A percentile compares a stretch with the other conserved stretches of the same genome.
These are phyloP conservation scores for Volucella inflata DNA, from an alignment of 2,888 invertebrate genomes.

Conservation along the genomic window DNA sequence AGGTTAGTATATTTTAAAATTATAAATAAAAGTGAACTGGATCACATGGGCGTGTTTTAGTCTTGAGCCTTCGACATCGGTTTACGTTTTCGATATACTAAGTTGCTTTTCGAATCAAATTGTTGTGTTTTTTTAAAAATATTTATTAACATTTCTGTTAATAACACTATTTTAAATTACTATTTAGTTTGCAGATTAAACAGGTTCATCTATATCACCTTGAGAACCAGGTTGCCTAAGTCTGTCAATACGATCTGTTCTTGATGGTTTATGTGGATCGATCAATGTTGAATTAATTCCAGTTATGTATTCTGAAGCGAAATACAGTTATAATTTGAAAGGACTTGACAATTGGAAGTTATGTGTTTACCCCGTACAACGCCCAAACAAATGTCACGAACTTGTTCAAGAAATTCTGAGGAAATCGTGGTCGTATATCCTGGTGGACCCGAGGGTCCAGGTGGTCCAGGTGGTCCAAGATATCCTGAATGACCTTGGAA, in stretches of 20 bases:
- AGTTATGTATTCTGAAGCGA: slow-evolving; percentile 88
- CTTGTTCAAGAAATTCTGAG: slow-evolving; percentile 82
- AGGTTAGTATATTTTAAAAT: too few species aligned
- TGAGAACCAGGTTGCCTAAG: slow-evolving; percentile 87
- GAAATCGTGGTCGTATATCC: slow-evolving; percentile 76
- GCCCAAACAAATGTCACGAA: slow-evolving; percentile 91
- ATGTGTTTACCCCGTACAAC: slow-evolving; percentile 88
- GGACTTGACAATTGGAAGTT: too few species aligned
- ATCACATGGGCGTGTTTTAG: too few species aligned
- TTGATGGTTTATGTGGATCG: slow-evolving; percentile 88
- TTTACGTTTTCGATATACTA: too few species aligned
- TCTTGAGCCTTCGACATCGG: too few species aligned
- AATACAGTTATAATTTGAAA: neutral
- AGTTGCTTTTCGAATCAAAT: too few species aligned
- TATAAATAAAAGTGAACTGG: too few species aligned
- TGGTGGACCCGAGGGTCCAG: slow-evolving; percentile 84
- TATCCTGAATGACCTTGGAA: slow-evolving; percentile 82
- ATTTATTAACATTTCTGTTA: too few species aligned
- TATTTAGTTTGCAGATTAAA: too few species aligned
- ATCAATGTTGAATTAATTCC: slow-evolving; percentile 87
- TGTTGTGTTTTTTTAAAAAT: too few species aligned
- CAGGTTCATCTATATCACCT: slow-evolving; percentile 85
- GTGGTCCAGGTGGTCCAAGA: slow-evolving; percentile 79
- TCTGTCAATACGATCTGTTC: slow-evolving; percentile 87
- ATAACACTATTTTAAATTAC: neutral